Percentiles rank a stretch among this genome's conserved stretches.
Conservation (phyloP, 2,797 vertebrate genomes). For the Remorina albescens region DNA sequence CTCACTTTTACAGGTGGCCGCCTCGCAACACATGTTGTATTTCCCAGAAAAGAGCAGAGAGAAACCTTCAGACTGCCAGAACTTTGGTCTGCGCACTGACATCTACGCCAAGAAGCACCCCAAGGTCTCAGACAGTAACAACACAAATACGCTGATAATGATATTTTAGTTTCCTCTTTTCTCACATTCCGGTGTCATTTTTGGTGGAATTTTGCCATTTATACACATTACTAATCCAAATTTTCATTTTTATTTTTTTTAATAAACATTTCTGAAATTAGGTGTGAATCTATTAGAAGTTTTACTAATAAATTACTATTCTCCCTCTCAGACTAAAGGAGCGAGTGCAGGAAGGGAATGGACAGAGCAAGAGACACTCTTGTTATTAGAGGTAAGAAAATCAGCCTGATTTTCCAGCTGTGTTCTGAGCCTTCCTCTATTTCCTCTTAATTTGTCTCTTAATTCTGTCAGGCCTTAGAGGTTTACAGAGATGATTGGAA, state of each 20-base stretch:
- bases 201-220: background rate
- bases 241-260: background rate
- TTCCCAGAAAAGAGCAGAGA: constrained; percentile 95
- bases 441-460: background rate
- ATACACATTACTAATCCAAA: background rate
- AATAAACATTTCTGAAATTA: background rate
- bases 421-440: background rate
- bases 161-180: background rate
- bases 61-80: constrained; percentile 94
- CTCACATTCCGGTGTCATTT: background rate
- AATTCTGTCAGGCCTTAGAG: constrained; percentile 90
- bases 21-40: constrained; percentile 96
- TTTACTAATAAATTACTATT: constrained; percentile 12
- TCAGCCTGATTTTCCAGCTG: background rate
- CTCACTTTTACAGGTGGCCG: constrained; percentile 86
- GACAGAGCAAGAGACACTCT: constrained; percentile 96
- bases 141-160: background rate
- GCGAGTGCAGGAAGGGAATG: constrained; percentile 95
- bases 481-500: constrained; percentile 99
- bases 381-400: constrained; percentile 91
- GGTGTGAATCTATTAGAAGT: no score
- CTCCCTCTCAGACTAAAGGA: constrained; percentile 90
- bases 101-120: constrained; percentile 95
- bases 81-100: constrained; percentile 94
- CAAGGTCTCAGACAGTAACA: constrained; percentile 76